Evolutionary conservation across 2,888 invertebrate genomes (phyloP), one percentile per base, ranked within the genome.

Genomic region (Saturnia japonica): DNA sequence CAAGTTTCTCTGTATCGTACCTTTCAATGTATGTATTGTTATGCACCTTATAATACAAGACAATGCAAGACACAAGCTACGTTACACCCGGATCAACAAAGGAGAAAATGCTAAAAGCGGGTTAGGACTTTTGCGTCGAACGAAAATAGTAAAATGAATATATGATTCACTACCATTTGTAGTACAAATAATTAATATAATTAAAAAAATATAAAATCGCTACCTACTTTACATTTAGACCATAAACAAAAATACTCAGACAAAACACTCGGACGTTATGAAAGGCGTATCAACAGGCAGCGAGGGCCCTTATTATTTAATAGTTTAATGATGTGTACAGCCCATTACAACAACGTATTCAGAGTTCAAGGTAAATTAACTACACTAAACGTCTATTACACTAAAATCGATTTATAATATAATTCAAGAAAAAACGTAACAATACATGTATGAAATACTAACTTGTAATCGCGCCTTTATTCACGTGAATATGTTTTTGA

Each of bases 261-360:
- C 22, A 19, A 62, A 22, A 40, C n/a, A 64, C 64, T 19, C 19
- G 40, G 19, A n/a, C 64, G 64, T n/a, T 19, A n/a, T 64, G 64
- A 64, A 64, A 34, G 40, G 40, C 64, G 40, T 64, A 64, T 40
- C 19, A 40, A 4, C 40, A n/a, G n/a, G 19, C 64, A 64, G 64
- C 40, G n/a, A 34, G 64, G 64, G 34, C 64, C 64, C 64, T 64
- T 64, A 64, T 64, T 64, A 64, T 40, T 64, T 64, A 40, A 64
- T 64, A 40, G 64, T 64, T 64, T 64, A 40, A 64, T 64, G 64
- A 40, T 22, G 40, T 64, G 64, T 40, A 64, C 34, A 64, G 16
- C 64, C 64, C 25, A 28, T 60, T 60, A 60, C 22, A 54, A 43
- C 43, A 43, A 22, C 57, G 57, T 60, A 11, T 14, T 19, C 40